These are phyloP conservation scores for Forbesichthys papilliferus DNA, from an alignment of 2,113 vertebrate species.

Conservation along the genomic window DNA sequence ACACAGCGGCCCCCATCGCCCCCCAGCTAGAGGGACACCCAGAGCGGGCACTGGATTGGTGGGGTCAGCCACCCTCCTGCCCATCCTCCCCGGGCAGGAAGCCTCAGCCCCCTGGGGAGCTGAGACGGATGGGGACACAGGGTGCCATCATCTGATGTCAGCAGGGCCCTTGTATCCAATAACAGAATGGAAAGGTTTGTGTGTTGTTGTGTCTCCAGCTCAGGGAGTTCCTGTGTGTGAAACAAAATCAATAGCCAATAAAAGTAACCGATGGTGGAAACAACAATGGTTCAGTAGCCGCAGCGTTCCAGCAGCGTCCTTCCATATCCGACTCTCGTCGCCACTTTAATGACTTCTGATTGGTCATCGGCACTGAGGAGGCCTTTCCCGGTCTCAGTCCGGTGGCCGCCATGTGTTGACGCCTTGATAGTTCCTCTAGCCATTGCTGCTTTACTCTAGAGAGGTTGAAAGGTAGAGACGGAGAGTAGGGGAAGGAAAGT, in stretches of 20 bases:
- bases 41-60: constrained; percentile 79
- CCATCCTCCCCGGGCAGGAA: constrained; percentile 68
- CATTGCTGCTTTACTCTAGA: constrained; percentile 38
- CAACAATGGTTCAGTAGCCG: constrained; percentile 4
- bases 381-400: constrained; percentile 28
- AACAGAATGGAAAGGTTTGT: constrained; percentile 6
- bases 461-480: constrained; percentile 24
- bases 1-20: constrained; percentile 79
- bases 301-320: constrained; percentile 32
- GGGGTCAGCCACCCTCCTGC: constrained; percentile 75
- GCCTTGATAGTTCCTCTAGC: constrained; percentile 19
- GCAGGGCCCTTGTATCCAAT: constrained; percentile 40
- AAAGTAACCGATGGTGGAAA: constrained; percentile 1
- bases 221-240: constrained; percentile 23
- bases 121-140: constrained; percentile 47
- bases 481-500: constrained; percentile 9
- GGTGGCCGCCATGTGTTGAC: constrained; percentile 22
- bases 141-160: constrained; percentile 56
- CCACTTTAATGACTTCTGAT: constrained; percentile 25
- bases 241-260: constrained; percentile 50
- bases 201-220: constrained; percentile 15
- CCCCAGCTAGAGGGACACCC: constrained; percentile 73
- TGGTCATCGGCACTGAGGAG: constrained; percentile 27
- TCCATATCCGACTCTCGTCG: constrained; percentile 32
- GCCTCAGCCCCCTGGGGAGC: constrained; percentile 79